Evolutionary conservation across 2,888 invertebrate genomes (phyloP).

Genomic region (Leptura quadrifasciata): DNA sequence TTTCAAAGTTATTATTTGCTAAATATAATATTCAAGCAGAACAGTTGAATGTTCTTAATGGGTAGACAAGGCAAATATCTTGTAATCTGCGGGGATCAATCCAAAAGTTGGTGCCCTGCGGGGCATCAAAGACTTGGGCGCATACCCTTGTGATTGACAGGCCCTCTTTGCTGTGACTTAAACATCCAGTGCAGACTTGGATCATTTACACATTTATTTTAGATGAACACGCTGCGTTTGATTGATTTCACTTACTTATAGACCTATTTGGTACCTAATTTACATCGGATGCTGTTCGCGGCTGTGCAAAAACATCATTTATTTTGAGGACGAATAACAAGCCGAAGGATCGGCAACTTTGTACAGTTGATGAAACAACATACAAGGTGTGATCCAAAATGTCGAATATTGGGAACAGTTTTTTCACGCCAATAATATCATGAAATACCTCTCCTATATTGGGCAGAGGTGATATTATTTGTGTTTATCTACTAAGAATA

Average conservation of each 20-base stretch:
- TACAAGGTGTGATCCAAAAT: not conserved
- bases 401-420: too few species aligned
- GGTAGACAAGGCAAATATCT: constrained; percentile 66
- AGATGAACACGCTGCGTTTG: constrained; percentile 36
- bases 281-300: constrained; percentile 3
- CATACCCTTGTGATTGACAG: constrained; percentile 55
- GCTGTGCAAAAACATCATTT: not conserved
- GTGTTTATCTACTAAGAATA: too few species aligned
- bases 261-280: constrained; percentile 14
- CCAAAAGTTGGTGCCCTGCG: constrained; percentile 65
- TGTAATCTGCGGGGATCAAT: constrained; percentile 70
- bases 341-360: not conserved
- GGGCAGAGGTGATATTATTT: too few species aligned
- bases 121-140: constrained; percentile 60
- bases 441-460: too few species aligned
- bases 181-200: constrained; percentile 51
- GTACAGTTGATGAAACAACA: not conserved
- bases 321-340: not conserved
- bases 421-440: too few species aligned
- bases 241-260: constrained; percentile 41
- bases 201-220: constrained; percentile 51
- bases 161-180: constrained; percentile 49
- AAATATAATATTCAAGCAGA: constrained; percentile 55
- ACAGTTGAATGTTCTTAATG: constrained; percentile 58
- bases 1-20: constrained; percentile 58